Evolutionary conservation across 2,797 vertebrate species (phyloP).

Genomic region (Channa striata): DNA sequence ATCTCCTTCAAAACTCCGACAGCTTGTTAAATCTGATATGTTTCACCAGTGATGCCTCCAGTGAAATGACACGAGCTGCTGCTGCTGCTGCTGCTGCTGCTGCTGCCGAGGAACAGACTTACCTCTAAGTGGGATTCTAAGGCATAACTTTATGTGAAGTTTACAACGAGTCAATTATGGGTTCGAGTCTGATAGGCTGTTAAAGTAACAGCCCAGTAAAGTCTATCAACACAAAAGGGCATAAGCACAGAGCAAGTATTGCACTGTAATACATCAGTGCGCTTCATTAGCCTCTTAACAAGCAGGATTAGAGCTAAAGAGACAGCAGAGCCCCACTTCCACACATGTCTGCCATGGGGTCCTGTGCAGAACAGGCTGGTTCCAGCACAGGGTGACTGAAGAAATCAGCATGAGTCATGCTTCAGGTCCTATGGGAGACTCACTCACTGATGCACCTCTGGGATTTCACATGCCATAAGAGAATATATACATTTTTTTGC

Average conservation of each 20-base stretch:
- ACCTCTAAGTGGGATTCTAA: slow-evolving; percentile 9
- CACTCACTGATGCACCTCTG: slow-evolving; percentile 5
- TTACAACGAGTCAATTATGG: slow-evolving; percentile 56
- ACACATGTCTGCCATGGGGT: slow-evolving; percentile 1
- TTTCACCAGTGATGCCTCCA: slow-evolving; percentile 44
- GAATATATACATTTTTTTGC: background rate
- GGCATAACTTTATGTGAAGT: slow-evolving; percentile 54
- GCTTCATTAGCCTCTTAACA: slow-evolving; percentile 50
- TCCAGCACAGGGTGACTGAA: slow-evolving; percentile 7
- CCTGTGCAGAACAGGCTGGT: background rate
- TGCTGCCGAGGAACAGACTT: slow-evolving; percentile 12
- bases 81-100: slow-evolving; percentile 14
- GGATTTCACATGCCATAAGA: background rate
- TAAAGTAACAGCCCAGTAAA: slow-evolving; percentile 62
- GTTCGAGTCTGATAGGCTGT: slow-evolving; percentile 29
- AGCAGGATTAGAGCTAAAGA: background rate
- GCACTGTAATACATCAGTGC: slow-evolving; percentile 37
- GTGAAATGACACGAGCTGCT: slow-evolving; percentile 29
- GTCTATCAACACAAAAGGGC: slow-evolving; percentile 19
- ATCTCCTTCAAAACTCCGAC: slow-evolving; percentile 60
- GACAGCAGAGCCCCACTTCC: slow-evolving; percentile 23
- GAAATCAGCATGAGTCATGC: slow-evolving; percentile 49
- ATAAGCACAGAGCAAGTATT: slow-evolving; percentile 34
- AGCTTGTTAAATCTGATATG: slow-evolving; percentile 62
- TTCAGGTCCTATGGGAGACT: slow-evolving; percentile 9